Percentiles rank a stretch among this genome's conserved stretches.
Conservation (phyloP, 1,140 invertebrate species). For the Latrodectus geometricus region DNA sequence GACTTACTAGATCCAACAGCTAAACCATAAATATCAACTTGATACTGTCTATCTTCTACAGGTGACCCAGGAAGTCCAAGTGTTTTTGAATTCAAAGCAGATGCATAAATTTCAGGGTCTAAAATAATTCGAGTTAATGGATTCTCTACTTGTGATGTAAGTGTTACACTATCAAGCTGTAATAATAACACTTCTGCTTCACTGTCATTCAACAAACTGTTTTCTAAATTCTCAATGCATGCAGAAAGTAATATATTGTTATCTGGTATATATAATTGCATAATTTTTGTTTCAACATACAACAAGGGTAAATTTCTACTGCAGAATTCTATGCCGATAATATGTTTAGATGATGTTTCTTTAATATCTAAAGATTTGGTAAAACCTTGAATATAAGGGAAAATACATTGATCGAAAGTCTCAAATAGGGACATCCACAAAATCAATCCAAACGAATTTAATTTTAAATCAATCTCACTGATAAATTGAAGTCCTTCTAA, state of each 20-base stretch:
- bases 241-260: slow-evolving; percentile 6
- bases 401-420: slow-evolving; percentile 45
- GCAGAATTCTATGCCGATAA: slow-evolving; percentile 64
- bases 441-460: slow-evolving; percentile 77
- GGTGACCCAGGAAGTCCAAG: slow-evolving; percentile 78
- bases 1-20: slow-evolving; percentile 35
- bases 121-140: slow-evolving; percentile 79
- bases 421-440: slow-evolving; percentile 72
- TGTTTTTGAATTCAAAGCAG: slow-evolving; percentile 76
- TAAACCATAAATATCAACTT: slow-evolving; percentile 76
- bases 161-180: slow-evolving; percentile 66
- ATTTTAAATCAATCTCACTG: slow-evolving; percentile 77
- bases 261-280: slow-evolving; percentile 72
- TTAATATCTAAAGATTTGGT: neutral
- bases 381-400: slow-evolving; percentile 14
- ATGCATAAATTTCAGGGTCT: slow-evolving; percentile 77
- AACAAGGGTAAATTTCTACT: slow-evolving; percentile 72
- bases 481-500: slow-evolving; percentile 70
- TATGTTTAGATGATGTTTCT: neutral
- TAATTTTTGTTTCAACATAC: slow-evolving; percentile 71
- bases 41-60: slow-evolving; percentile 88
- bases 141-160: slow-evolving; percentile 84
- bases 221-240: neutral
- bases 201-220: neutral
- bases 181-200: slow-evolving; percentile 66